A percentile compares a stretch with the other conserved stretches of the same genome.
Evolutionary conservation across 2,888 invertebrate genomes (phyloP).

Genomic region (Tenthredo mesomela): DNA sequence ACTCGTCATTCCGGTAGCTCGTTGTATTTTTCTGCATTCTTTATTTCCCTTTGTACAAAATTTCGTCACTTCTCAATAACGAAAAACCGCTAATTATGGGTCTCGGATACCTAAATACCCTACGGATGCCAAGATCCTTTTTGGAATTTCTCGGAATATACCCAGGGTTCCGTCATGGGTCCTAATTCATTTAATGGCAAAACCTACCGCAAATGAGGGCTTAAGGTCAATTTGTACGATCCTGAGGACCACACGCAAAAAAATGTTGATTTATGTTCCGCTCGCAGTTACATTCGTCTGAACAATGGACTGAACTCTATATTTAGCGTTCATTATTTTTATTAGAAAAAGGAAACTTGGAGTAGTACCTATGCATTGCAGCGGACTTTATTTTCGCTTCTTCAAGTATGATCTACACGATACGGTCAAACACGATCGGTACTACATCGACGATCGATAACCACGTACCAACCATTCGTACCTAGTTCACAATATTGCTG

Average conservation of each 20-base stretch:
- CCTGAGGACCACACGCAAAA: not conserved
- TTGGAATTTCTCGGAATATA: not conserved
- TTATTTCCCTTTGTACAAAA: not conserved
- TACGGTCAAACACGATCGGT: not conserved
- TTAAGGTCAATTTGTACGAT: not conserved
- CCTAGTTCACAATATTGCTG: not conserved
- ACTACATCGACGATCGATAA: not conserved
- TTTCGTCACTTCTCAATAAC: not conserved
- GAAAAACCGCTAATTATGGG: not conserved
- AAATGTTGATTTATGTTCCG: too few species aligned
- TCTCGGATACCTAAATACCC: not conserved
- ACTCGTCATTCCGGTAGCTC: slow-evolving; percentile 8
- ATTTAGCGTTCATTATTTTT: not conserved
- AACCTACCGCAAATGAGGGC: not conserved
- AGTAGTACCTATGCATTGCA: not conserved
- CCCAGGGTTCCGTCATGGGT: not conserved
- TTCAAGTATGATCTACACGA: not conserved
- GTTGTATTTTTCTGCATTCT: not conserved
- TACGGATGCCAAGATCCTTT: not conserved
- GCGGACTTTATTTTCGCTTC: not conserved
- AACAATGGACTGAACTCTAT: not conserved
- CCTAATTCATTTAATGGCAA: slow-evolving; percentile 6
- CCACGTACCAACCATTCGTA: not conserved
- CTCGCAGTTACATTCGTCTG: not conserved
- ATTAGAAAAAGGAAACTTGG: not conserved